Evolutionary conservation across 2,797 vertebrate genomes (phyloP).

Genomic region (Danio choprae): DNA sequence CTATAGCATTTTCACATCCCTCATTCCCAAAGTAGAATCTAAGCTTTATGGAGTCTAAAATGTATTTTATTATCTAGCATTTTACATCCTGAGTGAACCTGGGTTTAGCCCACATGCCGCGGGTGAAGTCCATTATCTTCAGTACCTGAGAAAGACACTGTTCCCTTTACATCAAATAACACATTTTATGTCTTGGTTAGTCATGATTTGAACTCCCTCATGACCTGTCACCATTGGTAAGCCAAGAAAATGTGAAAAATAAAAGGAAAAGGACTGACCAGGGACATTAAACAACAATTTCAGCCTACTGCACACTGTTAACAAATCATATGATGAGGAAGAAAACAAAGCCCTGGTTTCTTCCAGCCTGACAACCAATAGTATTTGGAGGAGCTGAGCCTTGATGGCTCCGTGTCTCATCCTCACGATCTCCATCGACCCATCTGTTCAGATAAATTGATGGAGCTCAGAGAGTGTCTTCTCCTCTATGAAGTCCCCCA

Average conservation of each 20-base stretch:
- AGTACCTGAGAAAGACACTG: not conserved
- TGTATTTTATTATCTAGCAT: not conserved
- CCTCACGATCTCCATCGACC: constrained; percentile 37
- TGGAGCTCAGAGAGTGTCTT: constrained; percentile 34
- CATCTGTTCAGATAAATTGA: constrained; percentile 47
- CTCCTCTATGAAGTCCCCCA: constrained; percentile 23
- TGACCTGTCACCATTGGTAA: not conserved
- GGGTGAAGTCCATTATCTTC: not conserved
- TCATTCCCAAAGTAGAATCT: not conserved
- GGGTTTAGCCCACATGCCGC: not conserved
- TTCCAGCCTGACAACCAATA: constrained; percentile 27
- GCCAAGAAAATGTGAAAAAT: constrained; percentile 5
- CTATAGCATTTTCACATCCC: not conserved
- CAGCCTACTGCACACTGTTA: constrained; percentile 12
- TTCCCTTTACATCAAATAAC: not conserved
- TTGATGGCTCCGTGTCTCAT: constrained; percentile 32
- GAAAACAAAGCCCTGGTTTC: constrained; percentile 13
- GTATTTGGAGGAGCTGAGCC: constrained; percentile 33
- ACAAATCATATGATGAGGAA: constrained; percentile 38
- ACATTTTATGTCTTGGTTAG: constrained; percentile 23
- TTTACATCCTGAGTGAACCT: not conserved
- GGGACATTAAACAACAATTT: constrained; percentile 16
- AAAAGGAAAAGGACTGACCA: not conserved
- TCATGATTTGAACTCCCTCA: not conserved
- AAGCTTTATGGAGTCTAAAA: not conserved